These are phyloP conservation scores for Platycnemis pennipes DNA, from an alignment of 2,888 invertebrate genomes.

Conservation along the genomic window DNA sequence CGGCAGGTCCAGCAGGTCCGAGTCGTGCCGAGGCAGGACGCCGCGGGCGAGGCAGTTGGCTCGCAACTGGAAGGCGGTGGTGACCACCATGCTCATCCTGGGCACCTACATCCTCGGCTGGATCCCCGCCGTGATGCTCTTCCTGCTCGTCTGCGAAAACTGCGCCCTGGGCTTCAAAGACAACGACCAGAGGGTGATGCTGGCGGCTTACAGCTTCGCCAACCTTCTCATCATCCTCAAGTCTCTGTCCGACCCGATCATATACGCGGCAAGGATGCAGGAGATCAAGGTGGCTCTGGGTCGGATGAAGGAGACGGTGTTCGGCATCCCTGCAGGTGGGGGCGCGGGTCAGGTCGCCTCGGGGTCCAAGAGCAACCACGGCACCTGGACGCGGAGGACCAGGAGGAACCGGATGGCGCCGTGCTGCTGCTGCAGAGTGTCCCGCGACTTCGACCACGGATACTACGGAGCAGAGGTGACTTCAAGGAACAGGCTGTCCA, in stretches of 20 bases:
- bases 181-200: slow-evolving; percentile 71
- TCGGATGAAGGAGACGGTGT: slow-evolving; percentile 53
- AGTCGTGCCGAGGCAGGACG: slow-evolving; percentile 54
- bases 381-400: background rate
- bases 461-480: background rate
- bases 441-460: background rate
- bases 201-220: slow-evolving; percentile 76
- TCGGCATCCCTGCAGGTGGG: background rate
- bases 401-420: background rate
- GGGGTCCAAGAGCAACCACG: slow-evolving; percentile 24
- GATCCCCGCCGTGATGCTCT: slow-evolving; percentile 83
- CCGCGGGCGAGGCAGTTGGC: slow-evolving; percentile 75
- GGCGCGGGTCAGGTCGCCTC: background rate
- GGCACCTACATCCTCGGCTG: slow-evolving; percentile 83
- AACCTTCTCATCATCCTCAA: slow-evolving; percentile 84
- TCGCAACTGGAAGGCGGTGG: slow-evolving; percentile 80
- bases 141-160: slow-evolving; percentile 81
- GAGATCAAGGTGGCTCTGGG: slow-evolving; percentile 80
- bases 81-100: slow-evolving; percentile 84
- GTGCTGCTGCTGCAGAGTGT: background rate
- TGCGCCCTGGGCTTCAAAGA: slow-evolving; percentile 76
- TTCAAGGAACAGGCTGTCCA: slow-evolving; percentile 40
- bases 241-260: slow-evolving; percentile 84
- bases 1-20: slow-evolving; percentile 55
- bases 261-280: slow-evolving; percentile 85